A percentile compares a stretch with the other conserved stretches of the same genome.
Conservation (phyloP, 2,888 invertebrate species). For the Nezara viridula region DNA sequence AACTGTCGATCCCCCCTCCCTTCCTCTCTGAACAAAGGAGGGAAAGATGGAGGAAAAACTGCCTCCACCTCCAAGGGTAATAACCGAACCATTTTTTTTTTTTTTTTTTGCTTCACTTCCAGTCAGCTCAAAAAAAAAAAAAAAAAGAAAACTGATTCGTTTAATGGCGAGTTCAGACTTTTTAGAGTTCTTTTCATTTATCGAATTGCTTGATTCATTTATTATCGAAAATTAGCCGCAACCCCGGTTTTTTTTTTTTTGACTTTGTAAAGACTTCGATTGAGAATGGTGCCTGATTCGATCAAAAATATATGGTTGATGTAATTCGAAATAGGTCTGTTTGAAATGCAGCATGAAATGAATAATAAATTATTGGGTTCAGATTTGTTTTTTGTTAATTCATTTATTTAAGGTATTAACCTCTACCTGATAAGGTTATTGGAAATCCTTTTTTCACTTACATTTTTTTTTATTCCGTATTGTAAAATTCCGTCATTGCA, state of each 20-base stretch:
- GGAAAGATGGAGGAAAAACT: constrained; percentile 37
- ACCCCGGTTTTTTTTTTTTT: background rate
- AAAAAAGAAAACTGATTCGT: constrained; percentile 5
- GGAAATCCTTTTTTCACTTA: no score
- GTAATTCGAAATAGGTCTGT: background rate
- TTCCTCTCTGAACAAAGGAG: constrained; percentile 20
- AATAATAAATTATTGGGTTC: no score
- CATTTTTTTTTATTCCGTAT: no score
- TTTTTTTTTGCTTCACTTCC: background rate
- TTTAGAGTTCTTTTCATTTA: background rate
- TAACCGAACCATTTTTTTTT: constrained; percentile 30
- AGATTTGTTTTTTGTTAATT: no score
- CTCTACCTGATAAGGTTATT: no score
- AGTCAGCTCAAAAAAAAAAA: background rate
- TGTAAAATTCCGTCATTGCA: no score
- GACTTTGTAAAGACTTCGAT: background rate
- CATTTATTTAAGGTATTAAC: no score
- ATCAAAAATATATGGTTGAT: background rate
- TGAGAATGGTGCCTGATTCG: background rate
- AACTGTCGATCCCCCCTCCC: constrained; percentile 11
- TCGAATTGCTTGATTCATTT: constrained; percentile 21
- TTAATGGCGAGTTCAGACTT: background rate
- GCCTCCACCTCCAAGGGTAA: constrained; percentile 11
- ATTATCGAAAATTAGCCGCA: constrained; percentile 4
- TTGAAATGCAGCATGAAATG: background rate